Evolutionary conservation across 2,797 vertebrate genomes (phyloP).

Genomic region (Lemur catta): DNA sequence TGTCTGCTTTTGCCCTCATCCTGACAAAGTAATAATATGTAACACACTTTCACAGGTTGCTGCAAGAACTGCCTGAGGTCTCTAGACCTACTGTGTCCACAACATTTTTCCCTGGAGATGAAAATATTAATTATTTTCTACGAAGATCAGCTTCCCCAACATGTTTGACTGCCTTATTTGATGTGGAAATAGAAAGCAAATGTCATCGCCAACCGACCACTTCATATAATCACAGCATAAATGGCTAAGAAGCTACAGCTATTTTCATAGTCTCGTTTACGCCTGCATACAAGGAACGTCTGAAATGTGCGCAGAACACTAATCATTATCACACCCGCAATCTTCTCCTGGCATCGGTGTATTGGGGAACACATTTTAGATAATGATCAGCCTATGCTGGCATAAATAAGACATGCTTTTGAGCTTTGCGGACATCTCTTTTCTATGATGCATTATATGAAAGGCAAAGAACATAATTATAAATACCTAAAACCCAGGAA

Average conservation of each 20-base stretch:
- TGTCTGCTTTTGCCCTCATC: conserved; percentile 52
- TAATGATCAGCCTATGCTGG: neutral
- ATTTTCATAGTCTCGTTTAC: conserved; percentile 37
- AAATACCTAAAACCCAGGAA: neutral
- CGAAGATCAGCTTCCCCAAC: conserved; percentile 19
- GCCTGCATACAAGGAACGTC: conserved; percentile 1
- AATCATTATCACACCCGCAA: neutral
- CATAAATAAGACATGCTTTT: neutral
- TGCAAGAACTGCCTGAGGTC: neutral
- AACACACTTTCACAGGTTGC: neutral
- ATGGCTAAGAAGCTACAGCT: neutral
- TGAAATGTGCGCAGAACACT: neutral
- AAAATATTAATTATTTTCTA: conserved; percentile 64
- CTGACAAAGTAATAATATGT: conserved; percentile 7
- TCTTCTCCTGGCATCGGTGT: neutral
- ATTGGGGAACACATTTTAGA: conserved; percentile 5
- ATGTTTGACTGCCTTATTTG: conserved; percentile 28
- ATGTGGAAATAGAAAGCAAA: conserved; percentile 47
- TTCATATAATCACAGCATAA: neutral
- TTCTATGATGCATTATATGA: conserved; percentile 40
- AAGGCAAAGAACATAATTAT: neutral
- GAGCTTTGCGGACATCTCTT: neutral
- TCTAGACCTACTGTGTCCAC: neutral
- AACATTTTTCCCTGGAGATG: neutral
- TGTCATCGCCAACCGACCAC: neutral